A percentile compares a stretch with the other conserved stretches of the same genome.
Evolutionary conservation across 2,888 invertebrate genomes (phyloP).

Genomic region (Blastobasis lacticolella): DNA sequence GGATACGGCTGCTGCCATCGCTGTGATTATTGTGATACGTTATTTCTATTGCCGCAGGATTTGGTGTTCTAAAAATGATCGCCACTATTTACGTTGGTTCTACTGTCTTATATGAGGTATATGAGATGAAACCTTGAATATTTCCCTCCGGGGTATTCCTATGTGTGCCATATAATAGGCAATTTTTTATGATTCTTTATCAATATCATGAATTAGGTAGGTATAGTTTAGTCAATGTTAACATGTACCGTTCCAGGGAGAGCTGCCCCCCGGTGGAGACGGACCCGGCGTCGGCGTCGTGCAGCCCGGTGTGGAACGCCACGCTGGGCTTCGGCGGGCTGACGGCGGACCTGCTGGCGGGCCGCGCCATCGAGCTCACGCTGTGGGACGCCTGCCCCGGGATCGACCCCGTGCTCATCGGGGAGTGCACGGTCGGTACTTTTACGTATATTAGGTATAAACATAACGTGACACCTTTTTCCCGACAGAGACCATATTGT

Average conservation of each 20-base stretch:
- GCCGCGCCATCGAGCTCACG: conserved; percentile 87
- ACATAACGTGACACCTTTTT: too few species aligned
- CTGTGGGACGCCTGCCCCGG: conserved; percentile 91
- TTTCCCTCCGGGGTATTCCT: too few species aligned
- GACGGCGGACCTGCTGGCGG: conserved; percentile 85
- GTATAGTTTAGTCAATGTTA: neutral
- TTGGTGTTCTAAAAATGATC: too few species aligned
- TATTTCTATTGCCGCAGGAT: neutral
- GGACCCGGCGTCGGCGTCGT: conserved; percentile 88
- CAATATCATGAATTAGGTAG: too few species aligned
- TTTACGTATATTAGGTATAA: neutral
- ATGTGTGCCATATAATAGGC: too few species aligned
- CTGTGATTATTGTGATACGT: conserved; percentile 74
- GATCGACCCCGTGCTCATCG: conserved; percentile 86
- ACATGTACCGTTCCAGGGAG: conserved; percentile 63
- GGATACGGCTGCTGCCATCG: conserved; percentile 85
- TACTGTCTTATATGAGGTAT: too few species aligned
- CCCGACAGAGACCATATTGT: too few species aligned
- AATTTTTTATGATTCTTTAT: too few species aligned
- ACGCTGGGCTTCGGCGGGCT: conserved; percentile 88
- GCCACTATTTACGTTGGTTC: too few species aligned
- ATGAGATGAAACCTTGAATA: too few species aligned
- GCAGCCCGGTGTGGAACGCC: conserved; percentile 94
- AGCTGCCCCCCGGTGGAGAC: conserved; percentile 86
- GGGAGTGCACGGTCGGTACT: conserved; percentile 79